Evolutionary conservation across 1,140 invertebrate genomes (phyloP).

Genomic region (Coptotermes formosanus): DNA sequence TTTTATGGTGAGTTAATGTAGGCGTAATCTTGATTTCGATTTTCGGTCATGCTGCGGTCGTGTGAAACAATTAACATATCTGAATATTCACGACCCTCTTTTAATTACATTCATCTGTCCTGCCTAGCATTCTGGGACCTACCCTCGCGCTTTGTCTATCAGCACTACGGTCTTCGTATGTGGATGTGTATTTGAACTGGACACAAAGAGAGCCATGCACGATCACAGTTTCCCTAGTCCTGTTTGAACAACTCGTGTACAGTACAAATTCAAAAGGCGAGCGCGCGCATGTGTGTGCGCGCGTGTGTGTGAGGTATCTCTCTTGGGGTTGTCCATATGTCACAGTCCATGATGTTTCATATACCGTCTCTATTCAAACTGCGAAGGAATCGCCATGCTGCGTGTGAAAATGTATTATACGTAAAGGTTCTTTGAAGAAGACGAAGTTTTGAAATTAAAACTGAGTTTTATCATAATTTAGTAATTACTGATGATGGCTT

Average conservation of each 20-base stretch:
- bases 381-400: too few relatives aligned
- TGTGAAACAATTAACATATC: conserved; percentile 7
- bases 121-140: background rate
- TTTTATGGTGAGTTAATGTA: conserved; percentile 1
- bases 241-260: background rate
- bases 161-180: background rate
- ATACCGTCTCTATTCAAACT: too few relatives aligned
- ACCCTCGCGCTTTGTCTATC: background rate
- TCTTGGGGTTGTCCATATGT: too few relatives aligned
- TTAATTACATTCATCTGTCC: conserved; percentile 8
- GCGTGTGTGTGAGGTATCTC: too few relatives aligned
- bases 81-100: conserved; percentile 1
- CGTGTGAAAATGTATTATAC: too few relatives aligned
- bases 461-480: too few relatives aligned
- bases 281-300: background rate
- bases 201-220: background rate
- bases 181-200: background rate
- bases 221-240: background rate
- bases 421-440: too few relatives aligned
- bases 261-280: background rate
- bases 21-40: background rate
- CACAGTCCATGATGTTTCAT: too few relatives aligned
- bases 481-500: too few relatives aligned
- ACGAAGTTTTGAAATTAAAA: too few relatives aligned
- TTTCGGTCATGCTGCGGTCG: background rate